These are phyloP conservation scores for Ophion costatus DNA, from an alignment of 2,888 invertebrate genomes.

Conservation along the genomic window DNA sequence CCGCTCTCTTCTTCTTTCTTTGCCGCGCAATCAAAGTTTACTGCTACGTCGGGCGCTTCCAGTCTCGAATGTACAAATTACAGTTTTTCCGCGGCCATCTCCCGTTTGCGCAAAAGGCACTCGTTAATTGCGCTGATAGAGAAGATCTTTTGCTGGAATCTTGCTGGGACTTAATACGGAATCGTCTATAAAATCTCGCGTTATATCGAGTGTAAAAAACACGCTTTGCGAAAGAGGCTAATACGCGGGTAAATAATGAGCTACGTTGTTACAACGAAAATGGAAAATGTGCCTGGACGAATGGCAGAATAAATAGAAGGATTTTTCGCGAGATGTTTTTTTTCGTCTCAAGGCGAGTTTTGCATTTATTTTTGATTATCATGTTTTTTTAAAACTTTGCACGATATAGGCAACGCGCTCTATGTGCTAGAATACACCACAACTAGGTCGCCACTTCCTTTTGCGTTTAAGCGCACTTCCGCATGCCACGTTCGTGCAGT, in stretches of 20 bases:
- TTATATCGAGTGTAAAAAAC: background rate
- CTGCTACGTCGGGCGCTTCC: constrained; percentile 5
- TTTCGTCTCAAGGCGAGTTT: background rate
- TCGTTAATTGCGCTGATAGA: constrained; percentile 45
- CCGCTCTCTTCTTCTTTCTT: constrained; percentile 3
- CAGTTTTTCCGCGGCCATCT: constrained; percentile 7
- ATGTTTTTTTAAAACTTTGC: background rate
- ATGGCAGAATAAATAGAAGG: no score
- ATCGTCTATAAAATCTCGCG: background rate
- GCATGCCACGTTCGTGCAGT: constrained; percentile 67
- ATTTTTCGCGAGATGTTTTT: constrained; percentile 3
- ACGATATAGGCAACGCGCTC: constrained; percentile 32
- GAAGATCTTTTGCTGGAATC: constrained; percentile 2
- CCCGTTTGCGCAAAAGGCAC: constrained; percentile 27
- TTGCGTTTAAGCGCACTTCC: constrained; percentile 74
- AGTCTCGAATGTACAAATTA: constrained; percentile 31
- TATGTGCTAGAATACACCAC: constrained; percentile 41
- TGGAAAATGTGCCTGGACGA: no score
- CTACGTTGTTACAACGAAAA: background rate
- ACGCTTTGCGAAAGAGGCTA: background rate
- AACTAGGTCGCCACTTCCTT: constrained; percentile 76
- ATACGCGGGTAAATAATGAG: background rate
- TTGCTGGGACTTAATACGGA: background rate
- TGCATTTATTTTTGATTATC: constrained; percentile 6
- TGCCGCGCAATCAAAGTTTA: constrained; percentile 56